phyloP scores from a whole-genome alignment of 2,797 vertebrate genomes.

The Antrozous pallidus region DNA sequence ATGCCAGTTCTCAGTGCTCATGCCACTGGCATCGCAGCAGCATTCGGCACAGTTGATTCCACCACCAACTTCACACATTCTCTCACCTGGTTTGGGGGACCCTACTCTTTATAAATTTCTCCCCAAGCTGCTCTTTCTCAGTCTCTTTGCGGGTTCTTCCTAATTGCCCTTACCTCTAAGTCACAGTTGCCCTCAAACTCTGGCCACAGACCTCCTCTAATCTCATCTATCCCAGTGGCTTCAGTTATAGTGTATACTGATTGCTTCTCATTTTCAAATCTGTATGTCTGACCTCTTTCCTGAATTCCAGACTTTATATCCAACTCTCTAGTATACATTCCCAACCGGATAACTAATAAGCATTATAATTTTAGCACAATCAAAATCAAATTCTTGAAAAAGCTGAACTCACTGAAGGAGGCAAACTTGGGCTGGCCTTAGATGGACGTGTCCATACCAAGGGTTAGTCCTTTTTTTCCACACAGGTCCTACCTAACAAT shows the following conservation, averaged over 20 bases:
- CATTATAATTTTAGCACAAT: background rate
- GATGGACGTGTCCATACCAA: background rate
- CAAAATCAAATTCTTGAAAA: conserved; percentile 29
- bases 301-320: conserved; percentile 12
- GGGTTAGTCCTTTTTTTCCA: background rate
- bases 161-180: conserved; percentile 5
- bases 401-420: background rate
- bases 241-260: background rate
- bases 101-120: background rate
- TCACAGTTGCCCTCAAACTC: background rate
- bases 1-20: background rate
- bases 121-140: background rate
- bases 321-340: background rate
- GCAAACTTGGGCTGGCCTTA: background rate
- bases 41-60: background rate
- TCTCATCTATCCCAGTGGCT: background rate
- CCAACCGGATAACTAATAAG: conserved; percentile 24
- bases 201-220: background rate
- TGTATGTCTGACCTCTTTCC: conserved; percentile 13
- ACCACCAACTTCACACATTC: background rate
- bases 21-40: background rate
- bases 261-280: background rate
- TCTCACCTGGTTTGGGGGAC: background rate
- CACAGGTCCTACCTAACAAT: background rate
- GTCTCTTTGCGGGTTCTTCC: background rate